Base-by-base conservation (phyloP, 2,888 invertebrate species). In the Polydrusus tereticollis region DNA sequence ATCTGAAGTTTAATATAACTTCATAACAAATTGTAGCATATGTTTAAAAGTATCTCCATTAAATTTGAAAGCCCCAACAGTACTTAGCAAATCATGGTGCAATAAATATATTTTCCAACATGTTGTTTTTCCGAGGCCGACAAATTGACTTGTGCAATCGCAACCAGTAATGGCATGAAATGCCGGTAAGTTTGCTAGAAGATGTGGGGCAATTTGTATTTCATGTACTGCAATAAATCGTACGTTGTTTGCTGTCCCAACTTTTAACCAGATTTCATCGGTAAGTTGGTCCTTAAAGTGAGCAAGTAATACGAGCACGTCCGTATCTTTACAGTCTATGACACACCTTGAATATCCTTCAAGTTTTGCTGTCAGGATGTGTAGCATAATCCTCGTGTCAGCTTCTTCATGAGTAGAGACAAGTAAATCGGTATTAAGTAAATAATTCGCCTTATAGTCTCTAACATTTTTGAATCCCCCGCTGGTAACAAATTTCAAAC, bases 331-430 rank as follows among this genome's bases (percentile, higher is more conserved):
- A 36, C 57, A 33, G 33, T 36, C 16, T 2, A 57, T 7, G 14
- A 57, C 33, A 33, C 2, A 1, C 6, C 33, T 33, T 33, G 33
- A 10, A 5, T 33, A 33, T 1, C 33, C 33, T 3, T 1, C 33
- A 1, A 3, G 7, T 5, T 33, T 33, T 33, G 33, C 33, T 6
- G 33, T 10, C 33, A 36, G 4, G 4, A 29, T 33, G 8, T 76
- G 76, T 29, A 75, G 57, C 4, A 76, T 12, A 20, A 76, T 69
- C 45, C 75, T 60, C 2, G 75, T 75, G 36, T 75, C 76, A 4
- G 73, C 73, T 59, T 76, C 73, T 66, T 76, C 76, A 14, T 76
- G 73, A 1, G 38, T 63, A 16, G 76, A 45, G 0, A 18, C 29
- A 16, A 71, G 41, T 55, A 75, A 60, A 45, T 71, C 47, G 18